Base-by-base conservation (phyloP, 2,113 vertebrate species). In the Dipodomys stephensi region DNA sequence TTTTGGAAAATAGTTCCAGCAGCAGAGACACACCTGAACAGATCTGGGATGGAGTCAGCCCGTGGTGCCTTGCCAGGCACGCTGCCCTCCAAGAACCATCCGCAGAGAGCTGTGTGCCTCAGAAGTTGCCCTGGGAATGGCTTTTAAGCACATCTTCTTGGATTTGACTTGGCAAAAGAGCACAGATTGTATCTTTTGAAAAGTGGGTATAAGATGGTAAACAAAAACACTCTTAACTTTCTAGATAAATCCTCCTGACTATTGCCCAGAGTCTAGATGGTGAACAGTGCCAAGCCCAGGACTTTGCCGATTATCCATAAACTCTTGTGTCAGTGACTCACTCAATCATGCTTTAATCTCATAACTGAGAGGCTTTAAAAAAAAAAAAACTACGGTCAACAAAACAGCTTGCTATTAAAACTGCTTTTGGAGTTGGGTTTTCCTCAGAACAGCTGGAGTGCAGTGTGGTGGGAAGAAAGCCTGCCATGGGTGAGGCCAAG, bases 251-350 rank as follows among this genome's bases (percentile, higher is more conserved):
- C 85, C 78, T 90, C 78, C 67, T 16, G 44, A 81, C 53, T 57
- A 1, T 60, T 22, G 4, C 82, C 39, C 83, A 44, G 19, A 94
- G 65, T 57, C 10, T 0, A 25, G 49, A 27, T 4, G 13, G 86
- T 3, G 10, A 64, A 4, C 10, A 30, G 77, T 78, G 83, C 89
- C 91, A 81, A 32, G 25, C 22, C 1, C 13, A 86, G 91, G 80
- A 35, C 93, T 92, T 77, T 69, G 79, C 96, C 77, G 67, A 94
- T 97, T 93, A 72, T 90, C 86, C 35, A 74, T 87, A 90, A 84
- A 93, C 68, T n/a, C 32, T 95, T 90, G 23, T 93, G 96, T 92
- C 85, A 77, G 90, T 97, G 97, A 98, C 95, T 98, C 97, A 96
- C 78, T 39, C 0, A 0, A 72, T 97, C 90, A 93, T 92, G 80